phyloP scores from a whole-genome alignment of 2,797 vertebrate species.

The Sebastes trivittatus region DNA sequence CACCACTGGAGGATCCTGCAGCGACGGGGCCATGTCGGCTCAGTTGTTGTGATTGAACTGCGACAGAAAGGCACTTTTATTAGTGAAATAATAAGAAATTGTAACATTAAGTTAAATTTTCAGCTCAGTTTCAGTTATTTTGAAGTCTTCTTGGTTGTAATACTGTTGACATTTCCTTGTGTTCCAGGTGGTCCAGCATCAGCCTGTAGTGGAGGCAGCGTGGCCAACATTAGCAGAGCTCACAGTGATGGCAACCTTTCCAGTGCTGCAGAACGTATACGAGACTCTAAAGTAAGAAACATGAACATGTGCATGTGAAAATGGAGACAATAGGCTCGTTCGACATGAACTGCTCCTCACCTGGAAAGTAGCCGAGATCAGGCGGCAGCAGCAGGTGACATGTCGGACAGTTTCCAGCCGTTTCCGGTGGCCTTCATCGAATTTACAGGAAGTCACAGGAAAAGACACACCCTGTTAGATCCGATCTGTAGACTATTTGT shows the following conservation, averaged over 20 bases:
- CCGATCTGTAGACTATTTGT: too few species aligned
- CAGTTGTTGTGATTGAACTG: background rate
- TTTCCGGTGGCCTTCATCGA: too few species aligned
- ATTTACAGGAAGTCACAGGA: too few species aligned
- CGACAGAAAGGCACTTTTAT: background rate
- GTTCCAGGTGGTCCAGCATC: slow-evolving; percentile 70
- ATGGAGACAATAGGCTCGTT: background rate
- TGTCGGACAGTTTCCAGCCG: too few species aligned
- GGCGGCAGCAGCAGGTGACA: too few species aligned
- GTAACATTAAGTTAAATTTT: background rate
- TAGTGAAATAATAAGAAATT: background rate
- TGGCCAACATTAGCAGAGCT: slow-evolving; percentile 94
- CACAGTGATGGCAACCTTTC: slow-evolving; percentile 98
- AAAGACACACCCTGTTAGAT: too few species aligned
- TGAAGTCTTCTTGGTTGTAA: background rate
- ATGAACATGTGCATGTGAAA: background rate
- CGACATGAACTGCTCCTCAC: too few species aligned
- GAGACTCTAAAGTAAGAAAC: slow-evolving; percentile 91
- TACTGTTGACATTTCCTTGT: background rate
- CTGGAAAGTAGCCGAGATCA: too few species aligned
- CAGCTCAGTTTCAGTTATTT: background rate
- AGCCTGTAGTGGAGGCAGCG: slow-evolving; percentile 83
- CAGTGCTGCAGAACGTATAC: slow-evolving; percentile 94
- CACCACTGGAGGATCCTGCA: too few species aligned
- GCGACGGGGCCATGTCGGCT: background rate